Conservation (phyloP, 1,140 invertebrate genomes). For the Lepidurus packardi region DNA sequence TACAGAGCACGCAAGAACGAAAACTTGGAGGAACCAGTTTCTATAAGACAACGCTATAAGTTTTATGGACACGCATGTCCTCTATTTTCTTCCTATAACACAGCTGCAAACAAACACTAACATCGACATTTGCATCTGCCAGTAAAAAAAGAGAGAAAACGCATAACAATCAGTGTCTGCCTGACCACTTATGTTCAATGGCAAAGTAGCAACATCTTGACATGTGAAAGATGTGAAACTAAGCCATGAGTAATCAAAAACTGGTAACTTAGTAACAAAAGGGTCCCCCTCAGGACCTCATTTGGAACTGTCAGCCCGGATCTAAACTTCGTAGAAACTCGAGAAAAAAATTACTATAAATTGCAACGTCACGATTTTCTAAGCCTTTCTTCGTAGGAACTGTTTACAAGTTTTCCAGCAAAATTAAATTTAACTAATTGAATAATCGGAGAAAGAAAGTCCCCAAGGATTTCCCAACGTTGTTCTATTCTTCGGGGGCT, state of each 20-base stretch:
- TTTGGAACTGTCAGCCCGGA: not conserved
- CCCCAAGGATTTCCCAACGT: not conserved
- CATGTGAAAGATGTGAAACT: not conserved
- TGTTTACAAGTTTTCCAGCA: not conserved
- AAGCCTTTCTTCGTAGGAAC: not conserved
- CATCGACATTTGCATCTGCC: not conserved
- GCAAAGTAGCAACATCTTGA: not conserved
- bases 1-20: not conserved
- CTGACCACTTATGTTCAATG: not conserved
- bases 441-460: not conserved
- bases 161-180: not conserved
- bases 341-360: not conserved
- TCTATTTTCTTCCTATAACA: not conserved
- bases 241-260: slow-evolving; percentile 17
- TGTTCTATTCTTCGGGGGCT: not conserved
- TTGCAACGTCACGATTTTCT: not conserved
- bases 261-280: not conserved
- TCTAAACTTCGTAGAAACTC: not conserved
- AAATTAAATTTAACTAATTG: not conserved
- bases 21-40: not conserved
- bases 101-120: not conserved
- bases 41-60: not conserved
- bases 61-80: not conserved
- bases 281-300: not conserved
- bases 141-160: not conserved